Percentiles rank a stretch among this genome's conserved stretches.
Evolutionary conservation across 2,113 vertebrate genomes (phyloP).

Genomic region (Strix aluco): DNA sequence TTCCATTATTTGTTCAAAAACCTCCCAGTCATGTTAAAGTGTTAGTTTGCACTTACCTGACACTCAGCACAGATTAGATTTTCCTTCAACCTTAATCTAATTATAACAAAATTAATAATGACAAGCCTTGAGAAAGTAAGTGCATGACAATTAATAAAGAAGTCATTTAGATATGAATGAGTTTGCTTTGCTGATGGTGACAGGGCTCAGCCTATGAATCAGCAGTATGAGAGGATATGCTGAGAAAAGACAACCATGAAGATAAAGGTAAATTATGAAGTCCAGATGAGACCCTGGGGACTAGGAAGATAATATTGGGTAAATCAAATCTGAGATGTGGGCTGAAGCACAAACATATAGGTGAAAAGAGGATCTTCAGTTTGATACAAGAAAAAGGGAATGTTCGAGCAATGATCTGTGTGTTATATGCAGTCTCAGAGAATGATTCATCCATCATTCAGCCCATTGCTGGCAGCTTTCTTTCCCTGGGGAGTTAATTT

Average conservation of each 20-base stretch:
- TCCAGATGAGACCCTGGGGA: neutral
- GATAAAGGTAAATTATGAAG: neutral
- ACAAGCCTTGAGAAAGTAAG: neutral
- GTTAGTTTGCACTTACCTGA: neutral
- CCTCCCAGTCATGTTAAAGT: neutral
- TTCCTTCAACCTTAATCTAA: neutral
- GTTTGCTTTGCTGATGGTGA: neutral
- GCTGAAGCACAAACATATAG: neutral
- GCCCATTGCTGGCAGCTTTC: constrained; percentile 2
- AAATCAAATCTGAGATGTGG: neutral
- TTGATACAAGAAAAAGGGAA: neutral
- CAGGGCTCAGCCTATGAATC: neutral
- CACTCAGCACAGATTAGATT: neutral
- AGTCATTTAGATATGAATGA: neutral
- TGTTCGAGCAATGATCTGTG: neutral
- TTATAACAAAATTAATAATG: constrained; percentile 15
- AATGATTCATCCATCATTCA: constrained; percentile 30
- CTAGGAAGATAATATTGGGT: neutral
- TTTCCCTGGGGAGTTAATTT: constrained; percentile 40
- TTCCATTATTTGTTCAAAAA: neutral
- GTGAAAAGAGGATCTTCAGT: neutral
- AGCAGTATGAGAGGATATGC: neutral
- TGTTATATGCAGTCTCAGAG: neutral
- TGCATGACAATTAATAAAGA: neutral
- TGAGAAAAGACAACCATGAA: neutral